Conservation (phyloP, 1,140 invertebrate species). For the Drosophila insularis region DNA sequence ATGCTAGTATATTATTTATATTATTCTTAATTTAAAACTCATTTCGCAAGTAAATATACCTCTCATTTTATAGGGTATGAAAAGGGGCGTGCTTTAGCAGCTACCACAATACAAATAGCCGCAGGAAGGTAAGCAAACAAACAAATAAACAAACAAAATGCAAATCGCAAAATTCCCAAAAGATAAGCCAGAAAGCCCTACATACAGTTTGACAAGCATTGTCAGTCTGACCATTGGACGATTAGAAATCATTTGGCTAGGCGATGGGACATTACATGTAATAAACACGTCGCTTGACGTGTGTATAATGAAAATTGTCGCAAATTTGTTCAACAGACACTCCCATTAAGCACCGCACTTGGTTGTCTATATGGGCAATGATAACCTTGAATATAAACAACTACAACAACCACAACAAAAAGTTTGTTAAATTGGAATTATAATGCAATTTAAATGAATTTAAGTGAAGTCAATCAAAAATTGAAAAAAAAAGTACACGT, state of each 20-base stretch:
- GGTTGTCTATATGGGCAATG: neutral
- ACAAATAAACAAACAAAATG: neutral
- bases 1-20: no score
- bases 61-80: neutral
- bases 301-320: slow-evolving; percentile 26
- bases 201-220: slow-evolving; percentile 9
- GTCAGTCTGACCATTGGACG: neutral
- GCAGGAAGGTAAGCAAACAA: neutral
- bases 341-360: neutral
- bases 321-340: slow-evolving; percentile 35
- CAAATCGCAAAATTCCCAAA: neutral
- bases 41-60: neutral
- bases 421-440: slow-evolving; percentile 45
- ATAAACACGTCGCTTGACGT: slow-evolving; percentile 27
- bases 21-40: no score
- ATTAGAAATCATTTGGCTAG: slow-evolving; percentile 13
- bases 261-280: slow-evolving; percentile 1
- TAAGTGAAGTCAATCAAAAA: slow-evolving; percentile 15
- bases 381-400: slow-evolving; percentile 50
- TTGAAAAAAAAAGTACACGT: neutral
- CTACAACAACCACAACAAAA: slow-evolving; percentile 7
- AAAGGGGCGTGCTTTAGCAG: neutral
- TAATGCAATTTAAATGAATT: slow-evolving; percentile 56
- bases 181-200: neutral
- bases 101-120: neutral